Evolutionary conservation across 1,140 invertebrate genomes (phyloP).

Genomic region (Drosophila parvula): DNA sequence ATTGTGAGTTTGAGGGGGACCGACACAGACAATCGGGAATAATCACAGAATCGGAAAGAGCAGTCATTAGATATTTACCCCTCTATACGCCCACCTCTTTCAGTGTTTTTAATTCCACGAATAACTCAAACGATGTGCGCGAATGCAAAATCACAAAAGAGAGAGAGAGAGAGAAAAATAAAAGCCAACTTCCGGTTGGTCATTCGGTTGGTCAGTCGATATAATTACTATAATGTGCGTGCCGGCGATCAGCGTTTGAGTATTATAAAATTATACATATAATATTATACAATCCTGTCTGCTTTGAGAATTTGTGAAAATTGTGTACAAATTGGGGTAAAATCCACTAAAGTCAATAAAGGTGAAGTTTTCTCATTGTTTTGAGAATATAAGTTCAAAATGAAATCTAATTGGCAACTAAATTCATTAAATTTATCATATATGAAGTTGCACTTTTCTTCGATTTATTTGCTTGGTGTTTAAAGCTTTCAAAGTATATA

Average conservation of each 20-base stretch:
- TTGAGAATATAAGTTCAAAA: background rate
- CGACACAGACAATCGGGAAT: constrained; percentile 50
- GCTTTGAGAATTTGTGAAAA: background rate
- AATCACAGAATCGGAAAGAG: constrained; percentile 68
- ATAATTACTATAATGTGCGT: constrained; percentile 74
- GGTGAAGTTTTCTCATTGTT: too few species aligned
- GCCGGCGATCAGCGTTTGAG: constrained; percentile 52
- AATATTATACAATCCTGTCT: background rate
- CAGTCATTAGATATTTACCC: constrained; percentile 64
- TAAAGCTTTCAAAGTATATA: constrained; percentile 21
- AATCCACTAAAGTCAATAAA: background rate
- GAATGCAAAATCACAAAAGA: constrained; percentile 61
- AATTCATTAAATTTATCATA: background rate
- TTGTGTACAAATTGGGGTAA: background rate
- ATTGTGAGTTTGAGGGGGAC: constrained; percentile 43
- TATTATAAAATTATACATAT: constrained; percentile 57
- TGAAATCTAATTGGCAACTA: too few species aligned
- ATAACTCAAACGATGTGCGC: constrained; percentile 64
- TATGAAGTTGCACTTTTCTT: constrained; percentile 2
- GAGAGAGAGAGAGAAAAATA: constrained; percentile 17
- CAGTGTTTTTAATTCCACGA: constrained; percentile 53
- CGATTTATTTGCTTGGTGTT: background rate
- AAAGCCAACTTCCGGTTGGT: constrained; percentile 69
- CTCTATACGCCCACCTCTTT: constrained; percentile 31
- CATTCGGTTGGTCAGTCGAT: constrained; percentile 51